Base-by-base conservation (phyloP, 2,113 vertebrate species). In the Ophiodon elongatus region DNA sequence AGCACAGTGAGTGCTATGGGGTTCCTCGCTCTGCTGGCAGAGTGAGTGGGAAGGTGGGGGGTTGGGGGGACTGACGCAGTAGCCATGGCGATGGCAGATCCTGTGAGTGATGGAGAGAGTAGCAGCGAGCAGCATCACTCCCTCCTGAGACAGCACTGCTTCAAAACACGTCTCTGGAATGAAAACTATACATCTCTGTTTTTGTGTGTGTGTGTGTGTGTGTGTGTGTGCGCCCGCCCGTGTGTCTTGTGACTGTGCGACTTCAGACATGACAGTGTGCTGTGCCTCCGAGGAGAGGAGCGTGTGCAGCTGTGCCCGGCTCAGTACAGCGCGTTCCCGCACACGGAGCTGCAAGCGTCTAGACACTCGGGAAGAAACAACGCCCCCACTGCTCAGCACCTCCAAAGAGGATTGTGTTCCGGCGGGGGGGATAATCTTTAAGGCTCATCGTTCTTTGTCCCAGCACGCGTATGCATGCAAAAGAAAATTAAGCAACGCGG, bases 381-480 rank as follows among this genome's bases (percentile, higher is more conserved):
- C 80, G 57, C 60, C 2, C 17, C 62, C 37, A 52, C 59, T 10
- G 63, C 75, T 59, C 72, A 10, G 27, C 73, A 19, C 41, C 71
- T 82, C 78, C 80, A 85, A 84, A 88, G 76, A 90, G 71, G 77
- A 83, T 82, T 86, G 77, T 70, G 80, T 73, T 79, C 73, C 15
- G 37, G 72, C 71, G 17, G 14, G 60, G 52, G 52, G 62, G 72
- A 86, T 86, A 62, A 90, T 85, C 83, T 90, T 77, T 59, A 73
- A 85, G 73, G 79, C 83, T 85, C 65, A 73, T 85, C 78, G 62
- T 50, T 72, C 70, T 81, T 68, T 84, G 80, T 82, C 71, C 79
- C 79, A 47, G 39, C 5, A 33, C 33, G 43, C 45, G 45, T 14
- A 6, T 47, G n/a, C 50, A 52, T 3, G 8, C 21, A 23, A 21